Percentiles rank a stretch among this genome's conserved stretches.
These are phyloP conservation scores for Amblyjoppa fuscipennis DNA, from an alignment of 2,888 invertebrate genomes.

Conservation along the genomic window DNA sequence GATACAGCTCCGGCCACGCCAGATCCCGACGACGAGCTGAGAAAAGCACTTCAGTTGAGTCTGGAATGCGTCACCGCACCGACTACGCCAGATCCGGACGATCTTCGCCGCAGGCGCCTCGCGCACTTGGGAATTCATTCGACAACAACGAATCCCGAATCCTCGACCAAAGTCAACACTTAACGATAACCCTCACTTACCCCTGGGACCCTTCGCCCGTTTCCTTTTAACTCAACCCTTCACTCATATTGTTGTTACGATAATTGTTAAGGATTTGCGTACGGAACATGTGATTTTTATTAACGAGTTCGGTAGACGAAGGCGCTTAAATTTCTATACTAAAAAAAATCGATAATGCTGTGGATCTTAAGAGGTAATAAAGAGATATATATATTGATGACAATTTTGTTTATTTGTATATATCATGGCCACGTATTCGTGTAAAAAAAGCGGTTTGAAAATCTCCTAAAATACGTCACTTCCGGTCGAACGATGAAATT, in stretches of 20 bases:
- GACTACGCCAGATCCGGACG: slow-evolving; percentile 82
- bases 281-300: slow-evolving; percentile 55
- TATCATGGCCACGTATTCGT: neutral
- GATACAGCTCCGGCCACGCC: slow-evolving; percentile 83
- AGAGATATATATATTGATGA: slow-evolving; percentile 58
- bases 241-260: slow-evolving; percentile 51
- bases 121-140: slow-evolving; percentile 77
- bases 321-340: slow-evolving; percentile 64
- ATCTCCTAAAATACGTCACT: too few relatives aligned
- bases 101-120: slow-evolving; percentile 80
- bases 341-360: slow-evolving; percentile 52
- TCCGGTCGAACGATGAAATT: too few relatives aligned
- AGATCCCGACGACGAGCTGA: slow-evolving; percentile 85
- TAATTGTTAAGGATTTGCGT: slow-evolving; percentile 53
- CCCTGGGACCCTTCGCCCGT: neutral
- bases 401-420: neutral
- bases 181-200: slow-evolving; percentile 76
- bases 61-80: slow-evolving; percentile 84
- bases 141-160: slow-evolving; percentile 77
- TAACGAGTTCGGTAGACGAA: slow-evolving; percentile 53
- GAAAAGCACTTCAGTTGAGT: slow-evolving; percentile 86
- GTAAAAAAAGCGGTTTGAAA: too few relatives aligned
- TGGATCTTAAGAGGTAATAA: slow-evolving; percentile 60
- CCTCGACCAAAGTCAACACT: slow-evolving; percentile 81
- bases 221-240: slow-evolving; percentile 33